Percentiles rank a stretch among this genome's conserved stretches.
phyloP scores from a whole-genome alignment of 2,113 vertebrate species.

The Calidris pugnax region DNA sequence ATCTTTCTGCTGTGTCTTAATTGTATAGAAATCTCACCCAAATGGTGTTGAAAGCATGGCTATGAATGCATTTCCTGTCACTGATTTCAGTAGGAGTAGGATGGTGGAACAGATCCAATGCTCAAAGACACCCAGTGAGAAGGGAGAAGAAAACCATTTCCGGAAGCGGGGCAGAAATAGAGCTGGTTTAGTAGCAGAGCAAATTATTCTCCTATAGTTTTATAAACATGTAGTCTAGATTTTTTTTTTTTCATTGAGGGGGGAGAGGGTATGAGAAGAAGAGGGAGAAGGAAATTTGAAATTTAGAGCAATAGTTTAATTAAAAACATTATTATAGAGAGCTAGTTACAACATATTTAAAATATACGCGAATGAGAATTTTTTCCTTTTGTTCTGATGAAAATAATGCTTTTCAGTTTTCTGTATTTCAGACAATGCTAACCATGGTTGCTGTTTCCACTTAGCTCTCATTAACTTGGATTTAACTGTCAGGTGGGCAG shows the following conservation, averaged over 20 bases:
- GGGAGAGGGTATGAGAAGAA: background rate
- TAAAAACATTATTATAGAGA: constrained; percentile 40
- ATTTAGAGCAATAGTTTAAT: constrained; percentile 46
- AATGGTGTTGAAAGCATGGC: background rate
- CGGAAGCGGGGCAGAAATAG: background rate
- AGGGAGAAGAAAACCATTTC: background rate
- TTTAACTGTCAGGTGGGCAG: background rate
- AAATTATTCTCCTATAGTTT: background rate
- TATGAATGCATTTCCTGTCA: background rate
- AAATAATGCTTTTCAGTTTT: background rate
- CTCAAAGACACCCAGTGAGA: background rate
- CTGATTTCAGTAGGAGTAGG: background rate
- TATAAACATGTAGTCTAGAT: background rate
- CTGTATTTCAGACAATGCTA: background rate
- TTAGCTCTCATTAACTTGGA: constrained; percentile 13
- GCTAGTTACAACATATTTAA: constrained; percentile 29
- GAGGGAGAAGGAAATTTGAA: background rate
- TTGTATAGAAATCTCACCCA: background rate
- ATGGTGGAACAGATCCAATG: background rate
- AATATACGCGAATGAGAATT: background rate
- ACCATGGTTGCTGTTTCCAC: background rate
- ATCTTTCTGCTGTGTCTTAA: background rate
- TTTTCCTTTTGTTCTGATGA: background rate
- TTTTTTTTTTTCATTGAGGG: background rate
- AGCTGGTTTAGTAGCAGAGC: background rate